phyloP scores from a whole-genome alignment of 2,888 invertebrate species.

The Mesopsocus fuscifrons region DNA sequence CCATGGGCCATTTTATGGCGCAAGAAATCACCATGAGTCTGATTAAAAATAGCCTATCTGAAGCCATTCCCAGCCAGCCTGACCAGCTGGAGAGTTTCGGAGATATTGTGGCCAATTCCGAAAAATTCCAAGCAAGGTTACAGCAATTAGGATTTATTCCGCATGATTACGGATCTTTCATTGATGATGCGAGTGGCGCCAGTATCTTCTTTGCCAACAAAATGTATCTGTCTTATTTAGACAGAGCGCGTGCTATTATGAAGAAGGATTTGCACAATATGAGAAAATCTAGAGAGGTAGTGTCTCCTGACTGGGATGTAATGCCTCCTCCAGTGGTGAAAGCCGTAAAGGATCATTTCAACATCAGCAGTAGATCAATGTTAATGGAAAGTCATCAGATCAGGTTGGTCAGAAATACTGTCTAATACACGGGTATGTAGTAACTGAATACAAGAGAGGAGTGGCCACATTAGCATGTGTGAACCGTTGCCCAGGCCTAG shows the following conservation, averaged over 20 bases:
- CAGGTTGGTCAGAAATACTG: slow-evolving; percentile 24
- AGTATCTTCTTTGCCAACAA: slow-evolving; percentile 58
- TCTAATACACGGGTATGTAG: too few relatives aligned
- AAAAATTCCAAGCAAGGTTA: slow-evolving; percentile 14
- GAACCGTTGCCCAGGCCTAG: too few relatives aligned
- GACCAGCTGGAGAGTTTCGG: slow-evolving; percentile 47
- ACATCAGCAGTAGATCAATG: slow-evolving; percentile 23
- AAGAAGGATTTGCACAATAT: slow-evolving; percentile 61
- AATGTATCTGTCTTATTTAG: slow-evolving; percentile 49
- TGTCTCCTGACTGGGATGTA: slow-evolving; percentile 7
- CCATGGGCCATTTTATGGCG: slow-evolving; percentile 29
- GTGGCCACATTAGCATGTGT: too few relatives aligned
- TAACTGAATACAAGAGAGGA: too few relatives aligned
- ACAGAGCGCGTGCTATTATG: slow-evolving; percentile 51
- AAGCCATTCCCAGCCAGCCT: slow-evolving; percentile 56
- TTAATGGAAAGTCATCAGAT: slow-evolving; percentile 31
- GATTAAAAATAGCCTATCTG: slow-evolving; percentile 50
- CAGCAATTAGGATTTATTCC: slow-evolving; percentile 31
- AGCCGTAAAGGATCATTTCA: slow-evolving; percentile 17
- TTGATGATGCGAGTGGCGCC: slow-evolving; percentile 51
- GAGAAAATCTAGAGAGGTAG: slow-evolving; percentile 26
- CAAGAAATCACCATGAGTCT: slow-evolving; percentile 42
- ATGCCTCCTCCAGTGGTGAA: slow-evolving; percentile 4
- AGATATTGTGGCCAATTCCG: slow-evolving; percentile 33
- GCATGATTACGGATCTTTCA: slow-evolving; percentile 34